phyloP scores from a whole-genome alignment of 2,113 vertebrate genomes.

The Calidris pygmaea region DNA sequence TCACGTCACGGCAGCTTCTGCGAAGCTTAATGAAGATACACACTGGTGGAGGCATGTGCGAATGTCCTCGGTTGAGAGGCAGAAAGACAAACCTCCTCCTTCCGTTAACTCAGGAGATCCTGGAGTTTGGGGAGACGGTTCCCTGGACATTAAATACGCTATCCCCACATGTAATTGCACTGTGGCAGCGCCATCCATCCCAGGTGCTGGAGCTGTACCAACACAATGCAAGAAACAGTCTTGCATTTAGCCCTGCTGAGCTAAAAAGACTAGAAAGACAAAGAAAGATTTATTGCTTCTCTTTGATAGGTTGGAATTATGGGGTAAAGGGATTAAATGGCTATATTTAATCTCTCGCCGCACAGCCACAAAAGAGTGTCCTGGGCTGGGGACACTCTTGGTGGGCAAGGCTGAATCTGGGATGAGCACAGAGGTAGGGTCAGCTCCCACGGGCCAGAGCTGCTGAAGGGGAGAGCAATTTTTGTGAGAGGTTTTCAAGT shows the following conservation, averaged over 20 bases:
- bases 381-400: not conserved
- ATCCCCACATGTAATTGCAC: not conserved
- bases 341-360: not conserved
- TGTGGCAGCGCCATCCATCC: not conserved
- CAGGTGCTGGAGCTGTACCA: not conserved
- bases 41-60: not conserved
- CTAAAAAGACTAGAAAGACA: not conserved
- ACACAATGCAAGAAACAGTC: accelerated
- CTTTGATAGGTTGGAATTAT: not conserved
- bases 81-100: not conserved
- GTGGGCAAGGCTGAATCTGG: not conserved
- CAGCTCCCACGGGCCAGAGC: not conserved
- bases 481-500: not conserved
- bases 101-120: not conserved
- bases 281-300: not conserved
- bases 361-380: not conserved
- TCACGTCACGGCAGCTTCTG: not conserved
- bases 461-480: not conserved
- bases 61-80: not conserved
- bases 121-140: not conserved
- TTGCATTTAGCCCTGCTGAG: not conserved
- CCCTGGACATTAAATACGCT: not conserved
- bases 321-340: not conserved
- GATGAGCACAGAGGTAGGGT: not conserved
- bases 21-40: not conserved